phyloP scores from a whole-genome alignment of 2,888 invertebrate genomes.

The Watsonalla binaria region DNA sequence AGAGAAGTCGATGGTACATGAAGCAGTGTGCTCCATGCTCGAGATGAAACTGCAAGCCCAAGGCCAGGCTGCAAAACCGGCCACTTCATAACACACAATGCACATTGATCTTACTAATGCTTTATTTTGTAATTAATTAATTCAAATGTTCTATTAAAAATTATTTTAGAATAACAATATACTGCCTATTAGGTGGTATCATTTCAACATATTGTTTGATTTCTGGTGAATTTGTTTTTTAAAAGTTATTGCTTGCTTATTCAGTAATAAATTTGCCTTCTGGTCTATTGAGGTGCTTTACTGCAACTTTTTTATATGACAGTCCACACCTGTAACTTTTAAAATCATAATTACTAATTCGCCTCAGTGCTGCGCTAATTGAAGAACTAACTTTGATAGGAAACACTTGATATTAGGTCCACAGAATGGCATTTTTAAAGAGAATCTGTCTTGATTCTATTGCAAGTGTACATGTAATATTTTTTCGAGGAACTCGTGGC shows the following conservation, averaged over 20 bases:
- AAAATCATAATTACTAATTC: too few species aligned
- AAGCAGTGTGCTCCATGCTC: slow-evolving; percentile 87
- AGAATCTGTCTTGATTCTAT: too few species aligned
- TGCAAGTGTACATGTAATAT: too few species aligned
- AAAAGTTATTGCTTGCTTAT: neutral
- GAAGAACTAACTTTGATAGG: too few species aligned
- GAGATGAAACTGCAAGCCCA: slow-evolving; percentile 84
- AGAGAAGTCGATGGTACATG: slow-evolving; percentile 90
- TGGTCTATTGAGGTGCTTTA: neutral
- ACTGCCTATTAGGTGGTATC: neutral
- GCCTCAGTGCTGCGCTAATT: too few species aligned
- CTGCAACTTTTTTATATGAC: too few species aligned
- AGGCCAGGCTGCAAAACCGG: slow-evolving; percentile 55
- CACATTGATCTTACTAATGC: slow-evolving; percentile 4
- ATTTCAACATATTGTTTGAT: neutral
- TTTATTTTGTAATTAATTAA: neutral
- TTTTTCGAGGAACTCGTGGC: too few species aligned
- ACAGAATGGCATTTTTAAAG: too few species aligned
- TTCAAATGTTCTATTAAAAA: neutral
- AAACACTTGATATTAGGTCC: too few species aligned
- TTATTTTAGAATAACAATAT: neutral
- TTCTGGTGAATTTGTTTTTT: neutral
- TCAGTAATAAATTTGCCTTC: neutral
- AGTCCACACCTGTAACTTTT: too few species aligned
- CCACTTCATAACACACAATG: slow-evolving; percentile 49